Evolutionary conservation across 2,888 invertebrate genomes (phyloP), one percentile per base, ranked within the genome.

Genomic region (Pegoplata infirma): DNA sequence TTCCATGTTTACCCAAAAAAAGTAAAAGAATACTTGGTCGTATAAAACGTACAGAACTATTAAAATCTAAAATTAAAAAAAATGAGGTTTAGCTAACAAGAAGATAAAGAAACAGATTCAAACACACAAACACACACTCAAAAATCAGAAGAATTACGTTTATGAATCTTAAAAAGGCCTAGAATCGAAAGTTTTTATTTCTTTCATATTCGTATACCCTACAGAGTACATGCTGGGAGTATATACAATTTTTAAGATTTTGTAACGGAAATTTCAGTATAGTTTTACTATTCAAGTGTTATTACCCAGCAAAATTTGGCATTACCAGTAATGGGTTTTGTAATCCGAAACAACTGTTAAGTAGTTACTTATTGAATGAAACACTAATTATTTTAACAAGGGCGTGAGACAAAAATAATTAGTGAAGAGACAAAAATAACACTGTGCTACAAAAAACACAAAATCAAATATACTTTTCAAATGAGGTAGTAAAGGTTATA

Each of bases 1-100:
- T 87, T 86, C 84, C 83, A 84, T 85, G 86, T 85, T 86, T 82
- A 81, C 81, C 82, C 63, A 80, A 81, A 77, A 78, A 79, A 68
- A n/a, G n/a, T n/a, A n/a, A n/a, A 81, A 63, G 61, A 56, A 58
- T 3, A 40, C 17, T n/a, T n/a, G n/a, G n/a, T n/a, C n/a, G n/a
- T n/a, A n/a, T n/a, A n/a, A 72, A 19, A 59, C 5, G 23, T 47
- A 56, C 61, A 79, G 61, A 71, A 79, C 75, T 47, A 36, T 67
- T 47, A 56, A 63, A 49, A 53, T 56, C 58, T 59, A 56, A 36
- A 53, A n/a, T n/a, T n/a, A n/a, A 59, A 32, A 55, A 67, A 63
- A 64, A 46, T 49, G 19, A 61, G 61, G 51, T 40, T 66, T 59
- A 32, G 58, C 46, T 49, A 55, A 71, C 47, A 67, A 49, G 14